Conservation (phyloP, 2,888 invertebrate genomes). For the Congeria kusceri region DNA sequence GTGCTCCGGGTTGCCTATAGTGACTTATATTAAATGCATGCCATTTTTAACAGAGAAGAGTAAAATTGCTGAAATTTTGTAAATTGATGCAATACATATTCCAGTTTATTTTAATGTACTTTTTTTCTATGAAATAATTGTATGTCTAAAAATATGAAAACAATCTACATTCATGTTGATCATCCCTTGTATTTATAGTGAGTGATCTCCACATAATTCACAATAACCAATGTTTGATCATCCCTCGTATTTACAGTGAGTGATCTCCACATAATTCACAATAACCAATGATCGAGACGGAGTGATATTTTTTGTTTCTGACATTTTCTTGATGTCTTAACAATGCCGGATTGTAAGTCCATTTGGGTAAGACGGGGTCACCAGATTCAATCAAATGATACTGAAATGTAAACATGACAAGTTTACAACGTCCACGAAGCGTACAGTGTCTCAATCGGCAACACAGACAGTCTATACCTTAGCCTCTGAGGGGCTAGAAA, state of each 20-base stretch:
- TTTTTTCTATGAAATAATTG: no score
- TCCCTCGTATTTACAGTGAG: no score
- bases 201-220: no score
- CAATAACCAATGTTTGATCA: constrained; percentile 15
- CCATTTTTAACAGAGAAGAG: no score
- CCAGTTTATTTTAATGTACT: no score
- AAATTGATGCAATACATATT: no score
- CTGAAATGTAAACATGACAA: constrained; percentile 50
- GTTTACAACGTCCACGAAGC: constrained; percentile 18
- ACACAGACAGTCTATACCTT: constrained; percentile 37
- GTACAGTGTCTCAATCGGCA: neutral
- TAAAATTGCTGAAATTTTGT: no score
- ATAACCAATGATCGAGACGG: constrained; percentile 12
- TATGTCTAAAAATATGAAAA: no score
- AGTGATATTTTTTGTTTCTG: constrained; percentile 29
- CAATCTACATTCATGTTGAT: no score
- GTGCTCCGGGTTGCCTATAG: no score
- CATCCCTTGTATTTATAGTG: no score
- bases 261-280: neutral
- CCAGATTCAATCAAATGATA: constrained; percentile 37
- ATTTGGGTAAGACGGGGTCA: constrained; percentile 39
- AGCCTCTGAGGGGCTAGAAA: constrained; percentile 35
- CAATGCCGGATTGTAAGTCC: constrained; percentile 28
- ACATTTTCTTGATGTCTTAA: constrained; percentile 57
- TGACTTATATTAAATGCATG: no score